These are phyloP conservation scores for Xyliphius kryptos DNA, from an alignment of 2,113 vertebrate genomes.

Conservation along the genomic window DNA sequence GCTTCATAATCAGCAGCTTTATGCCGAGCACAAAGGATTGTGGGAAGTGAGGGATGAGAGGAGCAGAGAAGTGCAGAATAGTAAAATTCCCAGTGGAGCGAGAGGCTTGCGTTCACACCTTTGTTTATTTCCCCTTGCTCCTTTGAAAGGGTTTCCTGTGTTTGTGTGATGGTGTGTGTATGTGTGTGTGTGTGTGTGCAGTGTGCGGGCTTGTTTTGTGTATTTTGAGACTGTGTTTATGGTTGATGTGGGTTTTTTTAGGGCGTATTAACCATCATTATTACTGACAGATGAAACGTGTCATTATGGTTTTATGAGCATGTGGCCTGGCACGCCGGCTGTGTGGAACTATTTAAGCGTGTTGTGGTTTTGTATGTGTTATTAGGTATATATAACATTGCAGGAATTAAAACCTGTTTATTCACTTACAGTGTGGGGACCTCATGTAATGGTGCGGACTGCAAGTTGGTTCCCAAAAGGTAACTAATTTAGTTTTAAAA, in stretches of 20 bases:
- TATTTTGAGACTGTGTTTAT: constrained; percentile 32
- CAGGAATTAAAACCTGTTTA: too few species aligned
- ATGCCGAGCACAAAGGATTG: constrained; percentile 67
- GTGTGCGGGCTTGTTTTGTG: constrained; percentile 26
- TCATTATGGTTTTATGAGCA: constrained; percentile 40
- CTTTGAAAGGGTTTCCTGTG: constrained; percentile 62
- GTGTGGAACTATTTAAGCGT: constrained; percentile 38
- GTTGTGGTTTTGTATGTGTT: constrained; percentile 36
- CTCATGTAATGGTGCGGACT: too few species aligned
- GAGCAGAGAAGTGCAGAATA: constrained; percentile 67
- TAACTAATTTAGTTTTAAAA: too few species aligned
- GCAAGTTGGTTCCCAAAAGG: too few species aligned
- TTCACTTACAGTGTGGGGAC: too few species aligned
- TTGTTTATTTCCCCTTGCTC: constrained; percentile 70
- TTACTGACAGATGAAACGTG: constrained; percentile 35
- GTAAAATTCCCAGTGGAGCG: constrained; percentile 70
- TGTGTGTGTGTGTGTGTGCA: constrained; percentile 42
- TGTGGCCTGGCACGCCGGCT: constrained; percentile 29
- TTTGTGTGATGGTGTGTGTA: constrained; percentile 37
- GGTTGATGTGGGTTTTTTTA: constrained; percentile 14
- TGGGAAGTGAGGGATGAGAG: constrained; percentile 64
- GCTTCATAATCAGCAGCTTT: constrained; percentile 68
- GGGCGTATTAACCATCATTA: constrained; percentile 28
- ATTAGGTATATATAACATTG: constrained; percentile 9
- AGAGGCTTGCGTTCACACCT: constrained; percentile 68